phyloP scores from a whole-genome alignment of 2,113 vertebrate species.

The Syngnathus scovelli region DNA sequence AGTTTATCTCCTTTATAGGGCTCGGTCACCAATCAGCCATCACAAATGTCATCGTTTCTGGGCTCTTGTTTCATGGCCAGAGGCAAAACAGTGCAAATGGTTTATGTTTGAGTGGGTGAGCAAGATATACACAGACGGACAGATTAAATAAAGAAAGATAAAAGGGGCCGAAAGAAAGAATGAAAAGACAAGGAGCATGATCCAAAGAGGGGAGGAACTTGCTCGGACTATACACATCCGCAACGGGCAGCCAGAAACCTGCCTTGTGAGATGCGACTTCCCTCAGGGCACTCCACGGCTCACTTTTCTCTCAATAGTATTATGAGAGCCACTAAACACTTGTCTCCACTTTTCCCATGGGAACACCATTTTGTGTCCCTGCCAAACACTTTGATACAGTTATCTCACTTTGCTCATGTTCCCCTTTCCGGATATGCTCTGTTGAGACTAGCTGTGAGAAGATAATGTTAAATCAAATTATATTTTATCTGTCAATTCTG shows the following conservation, averaged over 20 bases:
- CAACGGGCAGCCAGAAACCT: constrained; percentile 33
- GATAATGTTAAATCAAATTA: constrained; percentile 44
- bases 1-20: constrained; percentile 53
- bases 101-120: constrained; percentile 30
- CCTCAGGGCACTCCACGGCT: constrained; percentile 32
- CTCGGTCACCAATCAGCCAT: constrained; percentile 25
- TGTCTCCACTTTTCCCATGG: constrained; percentile 64
- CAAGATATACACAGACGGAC: constrained; percentile 25
- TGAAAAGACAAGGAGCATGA: constrained; percentile 20
- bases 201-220: constrained; percentile 6
- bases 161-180: constrained; percentile 17
- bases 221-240: constrained; percentile 2
- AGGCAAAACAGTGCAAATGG: constrained; percentile 10
- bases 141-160: constrained; percentile 39
- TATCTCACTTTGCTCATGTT: constrained; percentile 49
- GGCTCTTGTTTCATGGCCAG: constrained; percentile 33
- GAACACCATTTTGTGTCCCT: constrained; percentile 55
- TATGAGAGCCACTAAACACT: constrained; percentile 53
- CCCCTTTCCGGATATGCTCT: constrained; percentile 18
- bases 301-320: constrained; percentile 51
- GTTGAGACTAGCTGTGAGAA: constrained; percentile 32
- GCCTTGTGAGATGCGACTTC: constrained; percentile 54
- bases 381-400: constrained; percentile 44
- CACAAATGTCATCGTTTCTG: constrained; percentile 45
- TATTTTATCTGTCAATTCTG: constrained; percentile 44